Evolutionary conservation across 2,797 vertebrate species (phyloP), one percentile per base, ranked within the genome.

Genomic region (Siniperca obscura): DNA sequence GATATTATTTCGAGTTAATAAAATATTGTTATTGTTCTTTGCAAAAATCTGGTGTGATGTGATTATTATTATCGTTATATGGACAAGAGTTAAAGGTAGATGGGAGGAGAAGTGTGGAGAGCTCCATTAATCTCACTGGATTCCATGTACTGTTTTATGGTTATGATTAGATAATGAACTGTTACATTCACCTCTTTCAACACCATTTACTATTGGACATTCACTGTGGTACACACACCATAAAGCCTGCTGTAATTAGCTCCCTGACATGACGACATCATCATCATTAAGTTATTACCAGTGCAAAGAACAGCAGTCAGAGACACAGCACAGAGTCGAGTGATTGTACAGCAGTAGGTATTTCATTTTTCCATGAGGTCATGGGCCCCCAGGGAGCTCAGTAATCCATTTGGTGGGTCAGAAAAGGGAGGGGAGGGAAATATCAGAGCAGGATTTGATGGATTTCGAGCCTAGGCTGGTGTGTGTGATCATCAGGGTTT

Each of bases 1-100:
- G 90, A 89, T 84, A 88, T 95, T 76, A 93, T 95, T 94, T 94
- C 38, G 53, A 94, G 72, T 93, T 93, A 95, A 95, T 96, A 95
- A 95, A 95, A 93, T 85, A 89, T 91, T 83, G 89, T 91, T 88
- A 89, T 92, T 94, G 94, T 94, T 93, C 81, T 94, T 95, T 94
- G 85, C 90, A 94, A 92, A 81, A 27, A 55, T 30, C 7, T 65
- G 36, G 30, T 75, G 66, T 87, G 50, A 66, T 70, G 75, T 83
- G 69, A 12, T 76, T 48, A 30, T 71, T 61, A 64, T 82, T 65
- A 12, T 25, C 27, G 12, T 38, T 5, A 10, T 22, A 27, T 8
- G 36, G n/a, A 27, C 7, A 2, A 11, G 27, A 30, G 19, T 44
- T 17, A 30, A 12, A 30, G 21, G 48, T 19, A 8, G 36, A 34